Base-by-base conservation (phyloP, 2,888 invertebrate genomes). In the Baronia brevicornis region DNA sequence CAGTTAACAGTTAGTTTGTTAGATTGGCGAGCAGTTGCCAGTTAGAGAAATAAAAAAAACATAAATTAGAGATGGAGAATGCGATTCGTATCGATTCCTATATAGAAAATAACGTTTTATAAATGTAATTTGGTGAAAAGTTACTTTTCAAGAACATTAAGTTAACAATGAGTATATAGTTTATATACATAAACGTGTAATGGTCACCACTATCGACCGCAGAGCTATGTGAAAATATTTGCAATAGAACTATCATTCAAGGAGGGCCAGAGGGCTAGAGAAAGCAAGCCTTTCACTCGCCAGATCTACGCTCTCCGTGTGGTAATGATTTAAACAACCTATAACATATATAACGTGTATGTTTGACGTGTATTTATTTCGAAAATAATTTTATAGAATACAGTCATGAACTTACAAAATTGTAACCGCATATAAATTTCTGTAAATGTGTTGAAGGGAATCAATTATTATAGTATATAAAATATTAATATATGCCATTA, bases 271-370 rank as follows among this genome's bases (percentile, higher is more conserved):
- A 80, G 82, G 80, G 82, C 74, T 61, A 60, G 79, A 72, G 82
- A 84, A 84, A 84, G 84, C 69, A 51, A 47, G 71, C 75, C 82
- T 82, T 80, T 84, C 82, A 77, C 82, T 78, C 57, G 51, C 49
- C 46, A 56, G 52, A 55, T 48, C 56, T 65, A 58, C 63, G 54
- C 55, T 55, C 59, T 54, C 45, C 46, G 46, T 44, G 57, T 53
- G 54, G 53, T 48, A 60, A 63, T 65, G 60, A 71, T 69, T 71
- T 61, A 64, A 73, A 75, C 73, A 72, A 72, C 70, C 58, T n/a
- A n/a, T n/a, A n/a, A n/a, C n/a, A n/a, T n/a, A n/a, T n/a, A n/a
- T n/a, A n/a, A n/a, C n/a, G n/a, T n/a, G n/a, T n/a, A n/a, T n/a
- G n/a, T n/a, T n/a, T n/a, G n/a, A 63, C 62, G 66, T 51, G 60